These are phyloP conservation scores for Bombus waltoni DNA, from an alignment of 1,140 invertebrate genomes.

Conservation along the genomic window DNA sequence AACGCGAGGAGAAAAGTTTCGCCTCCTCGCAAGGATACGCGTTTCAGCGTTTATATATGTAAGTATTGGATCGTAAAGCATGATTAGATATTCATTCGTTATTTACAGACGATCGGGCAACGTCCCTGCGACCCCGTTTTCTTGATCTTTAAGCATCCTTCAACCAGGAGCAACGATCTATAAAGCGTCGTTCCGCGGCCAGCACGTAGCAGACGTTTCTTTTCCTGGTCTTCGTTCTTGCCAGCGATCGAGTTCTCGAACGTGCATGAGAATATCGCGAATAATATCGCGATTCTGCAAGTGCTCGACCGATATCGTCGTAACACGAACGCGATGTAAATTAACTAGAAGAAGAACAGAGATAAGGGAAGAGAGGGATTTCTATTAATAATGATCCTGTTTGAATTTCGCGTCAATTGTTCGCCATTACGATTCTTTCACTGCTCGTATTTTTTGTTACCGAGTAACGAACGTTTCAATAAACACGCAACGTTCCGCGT, in stretches of 20 bases:
- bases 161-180: conserved; percentile 54
- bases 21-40: not conserved
- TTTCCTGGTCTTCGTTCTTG: conserved; percentile 16
- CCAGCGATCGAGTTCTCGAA: conserved; percentile 32
- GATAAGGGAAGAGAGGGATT: not conserved
- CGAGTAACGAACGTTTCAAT: conserved; percentile 39
- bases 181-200: conserved; percentile 60
- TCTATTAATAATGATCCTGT: conserved; percentile 28
- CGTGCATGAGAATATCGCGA: conserved; percentile 13
- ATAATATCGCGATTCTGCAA: not conserved
- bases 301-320: too few relatives aligned
- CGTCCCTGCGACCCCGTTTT: conserved; percentile 62
- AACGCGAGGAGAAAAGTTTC: not conserved
- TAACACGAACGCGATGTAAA: not conserved
- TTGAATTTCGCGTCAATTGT: conserved; percentile 24
- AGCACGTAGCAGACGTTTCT: conserved; percentile 54
- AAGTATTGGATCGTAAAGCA: conserved; percentile 74
- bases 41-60: not conserved
- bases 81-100: conserved; percentile 79
- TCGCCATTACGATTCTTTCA: not conserved
- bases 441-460: not conserved
- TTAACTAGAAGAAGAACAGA: not conserved
- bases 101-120: conserved; percentile 73
- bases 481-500: not conserved
- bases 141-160: conserved; percentile 75